Evolutionary conservation across 2,797 vertebrate species (phyloP).

Genomic region (Podarcis lilfordi): DNA sequence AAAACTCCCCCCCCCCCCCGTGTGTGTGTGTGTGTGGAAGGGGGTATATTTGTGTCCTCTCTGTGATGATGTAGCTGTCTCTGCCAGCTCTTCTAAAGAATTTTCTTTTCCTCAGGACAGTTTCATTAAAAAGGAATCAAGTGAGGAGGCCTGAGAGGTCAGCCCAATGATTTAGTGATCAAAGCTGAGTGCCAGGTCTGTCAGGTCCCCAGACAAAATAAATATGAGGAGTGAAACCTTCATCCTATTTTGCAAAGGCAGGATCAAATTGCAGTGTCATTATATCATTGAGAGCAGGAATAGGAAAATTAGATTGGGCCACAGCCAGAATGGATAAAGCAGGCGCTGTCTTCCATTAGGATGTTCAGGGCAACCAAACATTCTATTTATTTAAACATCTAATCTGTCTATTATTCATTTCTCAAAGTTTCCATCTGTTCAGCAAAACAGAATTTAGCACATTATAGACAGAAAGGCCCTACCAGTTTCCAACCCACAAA

Average conservation of each 20-base stretch:
- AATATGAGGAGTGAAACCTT: constrained; percentile 35
- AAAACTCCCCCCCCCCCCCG: too few species aligned
- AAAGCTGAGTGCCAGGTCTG: constrained; percentile 39
- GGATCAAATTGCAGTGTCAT: constrained; percentile 28
- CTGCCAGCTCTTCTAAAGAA: not conserved
- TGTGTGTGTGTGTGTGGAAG: not conserved
- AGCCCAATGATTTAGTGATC: constrained; percentile 42
- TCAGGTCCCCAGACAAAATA: constrained; percentile 34
- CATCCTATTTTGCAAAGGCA: constrained; percentile 26
- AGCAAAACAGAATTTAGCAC: not conserved
- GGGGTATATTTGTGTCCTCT: not conserved
- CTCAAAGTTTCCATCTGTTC: not conserved
- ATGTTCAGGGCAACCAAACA: not conserved
- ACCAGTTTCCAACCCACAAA: not conserved
- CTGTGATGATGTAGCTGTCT: not conserved
- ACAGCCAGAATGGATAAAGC: constrained; percentile 12
- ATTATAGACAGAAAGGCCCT: not conserved
- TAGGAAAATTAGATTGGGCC: constrained; percentile 24
- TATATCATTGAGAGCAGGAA: constrained; percentile 5
- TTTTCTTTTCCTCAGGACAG: constrained; percentile 30
- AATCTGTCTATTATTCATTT: not conserved
- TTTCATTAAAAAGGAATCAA: constrained; percentile 51
- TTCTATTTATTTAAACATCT: not conserved
- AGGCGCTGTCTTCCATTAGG: not conserved
- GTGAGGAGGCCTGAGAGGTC: constrained; percentile 26